Base-by-base conservation (phyloP, 1,140 invertebrate species). In the Zaprionus taronus region DNA sequence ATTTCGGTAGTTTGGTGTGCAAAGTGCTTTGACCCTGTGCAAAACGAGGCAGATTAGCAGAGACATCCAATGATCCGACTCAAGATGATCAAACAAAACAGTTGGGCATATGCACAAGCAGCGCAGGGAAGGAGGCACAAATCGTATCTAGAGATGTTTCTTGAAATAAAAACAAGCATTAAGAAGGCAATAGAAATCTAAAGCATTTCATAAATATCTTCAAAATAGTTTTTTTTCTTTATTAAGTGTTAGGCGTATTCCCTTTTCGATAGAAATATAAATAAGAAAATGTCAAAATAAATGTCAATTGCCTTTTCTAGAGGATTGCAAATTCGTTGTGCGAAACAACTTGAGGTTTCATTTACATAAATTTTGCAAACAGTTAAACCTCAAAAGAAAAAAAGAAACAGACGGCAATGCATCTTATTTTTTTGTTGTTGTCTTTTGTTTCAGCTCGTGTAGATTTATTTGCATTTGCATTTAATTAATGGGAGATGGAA, bases 1-100 rank as follows among this genome's bases (percentile, higher is more conserved):
- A n/a, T 36, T 36, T 63, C 3, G 34, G n/a, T 15, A 51, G n/a
- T 34, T 53, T 65, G 58, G 63, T 47, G 68, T 47, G 57, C 86
- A 84, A 89, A 89, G 84, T 89, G 84, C 84, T 89, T 84, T 89
- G 84, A 89, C 84, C 84, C 84, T 89, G 84, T 89, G 84, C 72
- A 68, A 80, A 72, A 69, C 58, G 73, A 69, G 41, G 6, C 58
- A 62, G 44, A 62, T 58, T 56, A 49, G 31, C 51, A 58, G 26
- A 57, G 56, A 64, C 15, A 38, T 17, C 12, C 28, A 38, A 38
- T 24, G 24, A 28, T 41, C n/a, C 24, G 41, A 47, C n/a, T 6
- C n/a, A 47, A 7, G 6, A 41, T 41, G 38, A n/a, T 47, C 41
- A 4, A n/a, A 44, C 15, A 2, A n/a, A n/a, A 44, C 15, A 47